Evolutionary conservation across 2,113 vertebrate genomes (phyloP), one percentile per base, ranked within the genome.

Genomic region (Ceratotherium simum): DNA sequence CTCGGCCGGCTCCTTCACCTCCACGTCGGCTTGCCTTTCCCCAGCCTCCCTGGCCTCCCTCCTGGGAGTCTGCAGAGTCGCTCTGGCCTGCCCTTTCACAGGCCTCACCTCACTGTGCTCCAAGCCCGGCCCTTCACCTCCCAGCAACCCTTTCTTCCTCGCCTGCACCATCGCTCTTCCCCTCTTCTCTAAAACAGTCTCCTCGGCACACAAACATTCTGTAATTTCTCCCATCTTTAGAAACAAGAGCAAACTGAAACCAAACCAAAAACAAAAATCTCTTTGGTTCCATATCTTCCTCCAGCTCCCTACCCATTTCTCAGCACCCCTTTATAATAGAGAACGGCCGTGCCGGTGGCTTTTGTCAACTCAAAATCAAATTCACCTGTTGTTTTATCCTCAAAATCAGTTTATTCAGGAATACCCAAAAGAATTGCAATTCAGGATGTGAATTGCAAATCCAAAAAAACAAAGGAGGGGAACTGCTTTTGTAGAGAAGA

Each of bases 221-320:
- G 31, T 76, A 27, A 42, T 82, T 72, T n/a, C 58, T n/a, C 48
- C 25, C 8, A 20, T 89, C 81, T 88, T 97, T 60, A 91, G 69
- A 94, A 87, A 25, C 72, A 84, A 83, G 46, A 83, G 46, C 8
- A 48, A 83, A 65, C 4, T 51, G 7, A 33, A 25, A 48, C 0
- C 10, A 54, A 75, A 65, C 4, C 58, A 9, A 33, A 25, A 48
- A 0, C 10, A 54, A 75, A 75, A n/a, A 14, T 42, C 27, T 72
- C 46, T 87, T 78, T 73, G 62, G 42, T 31, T 79, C 33, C 9
- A 0, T 10, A 2, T 51, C 73, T 81, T 67, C 76, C 42, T 73
- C 54, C 5, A 20, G 10, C 21, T 75, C 12, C 62, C 33, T 60
- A 31, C n/a, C n/a, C 13, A 8, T 31, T 83, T 70, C 51, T 88